Percentiles rank a stretch among this genome's conserved stretches.
These are phyloP conservation scores for Parotia lawesii DNA, from an alignment of 2,113 vertebrate genomes.

Conservation along the genomic window DNA sequence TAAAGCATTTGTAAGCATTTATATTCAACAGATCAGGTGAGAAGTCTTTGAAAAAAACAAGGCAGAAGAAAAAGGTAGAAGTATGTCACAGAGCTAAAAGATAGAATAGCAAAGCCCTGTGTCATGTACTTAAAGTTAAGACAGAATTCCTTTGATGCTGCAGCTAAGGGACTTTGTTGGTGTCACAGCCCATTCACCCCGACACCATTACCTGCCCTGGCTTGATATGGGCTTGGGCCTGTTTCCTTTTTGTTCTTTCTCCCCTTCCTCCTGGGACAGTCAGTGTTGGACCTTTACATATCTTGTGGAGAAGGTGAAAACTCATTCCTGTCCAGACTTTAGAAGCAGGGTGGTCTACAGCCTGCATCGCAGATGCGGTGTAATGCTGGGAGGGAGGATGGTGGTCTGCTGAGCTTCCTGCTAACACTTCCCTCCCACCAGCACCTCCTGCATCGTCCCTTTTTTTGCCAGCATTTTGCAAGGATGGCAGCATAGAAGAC, in stretches of 20 bases:
- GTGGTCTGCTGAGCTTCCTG: not conserved
- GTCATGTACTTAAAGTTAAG: not conserved
- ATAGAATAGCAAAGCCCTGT: not conserved
- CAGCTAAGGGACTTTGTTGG: not conserved
- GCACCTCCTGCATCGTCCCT: not conserved
- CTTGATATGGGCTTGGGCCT: not conserved
- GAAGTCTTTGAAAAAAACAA: not conserved
- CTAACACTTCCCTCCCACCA: not conserved
- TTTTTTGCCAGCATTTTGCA: not conserved
- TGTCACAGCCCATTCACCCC: not conserved
- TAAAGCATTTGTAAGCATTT: not conserved
- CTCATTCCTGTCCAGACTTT: not conserved
- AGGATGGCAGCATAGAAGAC: not conserved
- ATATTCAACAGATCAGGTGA: not conserved
- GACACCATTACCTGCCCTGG: not conserved
- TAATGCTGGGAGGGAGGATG: not conserved
- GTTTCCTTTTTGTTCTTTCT: not conserved
- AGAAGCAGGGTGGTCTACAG: not conserved
- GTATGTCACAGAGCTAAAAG: not conserved
- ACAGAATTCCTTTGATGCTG: not conserved
- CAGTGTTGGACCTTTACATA: not conserved
- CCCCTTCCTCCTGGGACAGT: not conserved
- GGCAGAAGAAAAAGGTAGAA: not conserved
- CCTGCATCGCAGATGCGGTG: fast-evolving
- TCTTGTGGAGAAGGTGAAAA: not conserved